Base-by-base conservation (phyloP, 2,888 invertebrate species). In the Trachelus tabidus region DNA sequence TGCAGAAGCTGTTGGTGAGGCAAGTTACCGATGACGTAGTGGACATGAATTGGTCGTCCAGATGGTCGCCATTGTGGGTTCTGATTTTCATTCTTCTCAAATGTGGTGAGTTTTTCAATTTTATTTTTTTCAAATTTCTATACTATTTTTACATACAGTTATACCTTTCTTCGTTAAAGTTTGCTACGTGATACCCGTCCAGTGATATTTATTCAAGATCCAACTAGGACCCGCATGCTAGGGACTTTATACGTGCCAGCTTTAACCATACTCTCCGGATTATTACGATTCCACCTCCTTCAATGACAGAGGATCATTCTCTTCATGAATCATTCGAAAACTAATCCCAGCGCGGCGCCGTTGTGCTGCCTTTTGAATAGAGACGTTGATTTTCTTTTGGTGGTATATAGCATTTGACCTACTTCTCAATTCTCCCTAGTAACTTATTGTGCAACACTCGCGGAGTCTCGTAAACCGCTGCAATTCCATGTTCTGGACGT, bases 11-110 rank as follows among this genome's bases (percentile, higher is more conserved):
- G 85, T 83, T 81, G 81, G 79, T 78, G 83, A 79, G 82, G 82
- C 76, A 79, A 84, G 84, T 83, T 82, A 88, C 89, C 87, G 84
- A 90, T 90, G 91, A 90, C 86, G 87, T 81, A 86, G 87, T 87
- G 90, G 91, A 91, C 88, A 91, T 91, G 91, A 91, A 84, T 89
- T 87, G 90, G 89, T 88, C 86, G 87, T 88, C 87, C 85, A 89
- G 86, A 89, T 90, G 90, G 89, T 87, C 87, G 85, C 87, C 86
- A 83, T 82, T 90, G 85, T 87, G 88, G 88, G 85, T 89, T 85
- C 85, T 91, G 79, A 89, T 89, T 89, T 88, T 89, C 85, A 87
- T 89, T 86, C 85, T 90, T 80, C 85, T 91, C 82, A 89, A 88
- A 86, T 89, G 87, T 80, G 89, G 91, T 91, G 78, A 90, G 88